Conservation (phyloP, 2,888 invertebrate genomes). For the Monoplex corrugatus region DNA sequence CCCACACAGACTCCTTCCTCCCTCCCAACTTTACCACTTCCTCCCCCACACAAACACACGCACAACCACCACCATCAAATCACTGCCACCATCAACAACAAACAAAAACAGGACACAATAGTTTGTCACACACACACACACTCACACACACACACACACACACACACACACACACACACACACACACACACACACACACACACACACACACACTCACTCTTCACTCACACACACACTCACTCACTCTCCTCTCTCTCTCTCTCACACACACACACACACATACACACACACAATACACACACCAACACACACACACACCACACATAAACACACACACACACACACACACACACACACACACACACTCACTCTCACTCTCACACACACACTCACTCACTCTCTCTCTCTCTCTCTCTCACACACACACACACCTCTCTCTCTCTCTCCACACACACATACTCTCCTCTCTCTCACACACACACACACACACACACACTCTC, state of each 20-base stretch:
- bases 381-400: neutral
- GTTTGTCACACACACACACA: too few relatives aligned
- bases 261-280: neutral
- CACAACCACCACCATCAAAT: too few relatives aligned
- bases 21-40: too few relatives aligned
- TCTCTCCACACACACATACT: neutral
- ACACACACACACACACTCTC: neutral
- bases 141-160: too few relatives aligned
- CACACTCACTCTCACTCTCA: neutral
- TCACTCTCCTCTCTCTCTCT: too few relatives aligned
- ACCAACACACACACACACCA: neutral
- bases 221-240: too few relatives aligned
- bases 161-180: too few relatives aligned
- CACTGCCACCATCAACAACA: too few relatives aligned
- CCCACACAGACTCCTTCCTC: too few relatives aligned
- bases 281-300: neutral
- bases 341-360: neutral
- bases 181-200: neutral
- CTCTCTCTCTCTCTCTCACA: constrained; percentile 11
- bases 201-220: neutral
- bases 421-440: neutral
- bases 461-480: neutral
- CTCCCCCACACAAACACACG: too few relatives aligned
- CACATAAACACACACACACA: neutral
- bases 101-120: too few relatives aligned